These are phyloP conservation scores for Phalanger gymnotis DNA, from an alignment of 2,797 vertebrate genomes.

Conservation along the genomic window DNA sequence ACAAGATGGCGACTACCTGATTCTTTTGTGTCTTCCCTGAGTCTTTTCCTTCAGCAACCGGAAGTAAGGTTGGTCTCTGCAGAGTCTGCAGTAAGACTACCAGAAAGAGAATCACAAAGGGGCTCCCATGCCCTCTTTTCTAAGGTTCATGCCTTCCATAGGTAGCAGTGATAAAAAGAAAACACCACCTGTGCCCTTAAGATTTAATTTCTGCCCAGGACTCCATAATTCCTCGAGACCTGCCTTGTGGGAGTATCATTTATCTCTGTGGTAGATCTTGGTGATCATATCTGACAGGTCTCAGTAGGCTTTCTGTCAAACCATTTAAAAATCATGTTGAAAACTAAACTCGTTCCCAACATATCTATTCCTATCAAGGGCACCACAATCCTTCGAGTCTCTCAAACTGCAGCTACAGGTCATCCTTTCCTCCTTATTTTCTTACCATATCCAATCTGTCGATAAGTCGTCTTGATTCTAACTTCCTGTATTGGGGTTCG, in stretches of 20 bases:
- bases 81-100: too few relatives aligned
- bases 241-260: background rate
- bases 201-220: background rate
- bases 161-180: background rate
- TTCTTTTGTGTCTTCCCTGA: too few relatives aligned
- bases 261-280: background rate
- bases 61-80: too few relatives aligned
- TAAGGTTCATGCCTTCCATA: background rate
- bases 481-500: too few relatives aligned
- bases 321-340: slow-evolving; percentile 3
- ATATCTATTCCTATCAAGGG: background rate
- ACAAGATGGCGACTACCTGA: too few relatives aligned
- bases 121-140: background rate
- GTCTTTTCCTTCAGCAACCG: too few relatives aligned
- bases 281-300: too few relatives aligned
- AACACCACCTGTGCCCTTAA: slow-evolving; percentile 7
- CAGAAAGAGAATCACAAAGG: too few relatives aligned
- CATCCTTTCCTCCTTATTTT: background rate
- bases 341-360: slow-evolving; percentile 17
- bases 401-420: background rate
- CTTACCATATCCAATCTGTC: background rate
- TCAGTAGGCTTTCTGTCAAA: background rate
- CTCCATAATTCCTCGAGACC: background rate
- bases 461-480: background rate
- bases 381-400: background rate